A percentile compares a stretch with the other conserved stretches of the same genome.
These are phyloP conservation scores for Thera obeliscata DNA, from an alignment of 2,888 invertebrate species.

Conservation along the genomic window DNA sequence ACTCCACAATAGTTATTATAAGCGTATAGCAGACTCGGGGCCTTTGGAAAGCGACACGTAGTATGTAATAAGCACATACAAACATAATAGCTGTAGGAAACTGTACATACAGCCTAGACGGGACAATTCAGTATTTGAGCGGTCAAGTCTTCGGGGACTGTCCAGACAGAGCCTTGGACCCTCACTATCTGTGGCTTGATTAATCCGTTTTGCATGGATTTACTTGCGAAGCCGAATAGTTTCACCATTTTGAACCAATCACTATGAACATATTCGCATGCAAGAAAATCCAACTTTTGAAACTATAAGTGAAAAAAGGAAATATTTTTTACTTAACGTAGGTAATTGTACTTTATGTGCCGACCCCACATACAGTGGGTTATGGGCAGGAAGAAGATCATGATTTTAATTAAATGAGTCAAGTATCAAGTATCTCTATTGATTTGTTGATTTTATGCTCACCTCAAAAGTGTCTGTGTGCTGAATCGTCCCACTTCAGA, in stretches of 20 bases:
- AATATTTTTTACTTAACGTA: too few species aligned
- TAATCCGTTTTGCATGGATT: slow-evolving; percentile 52
- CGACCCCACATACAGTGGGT: too few species aligned
- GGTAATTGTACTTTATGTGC: too few species aligned
- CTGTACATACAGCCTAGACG: slow-evolving; percentile 18
- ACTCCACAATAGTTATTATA: too few species aligned
- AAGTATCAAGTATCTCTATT: too few species aligned
- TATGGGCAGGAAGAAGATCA: too few species aligned
- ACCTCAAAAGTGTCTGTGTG: not conserved
- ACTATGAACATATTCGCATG: too few species aligned
- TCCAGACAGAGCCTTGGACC: slow-evolving; percentile 44
- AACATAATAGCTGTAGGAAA: not conserved
- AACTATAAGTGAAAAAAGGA: too few species aligned
- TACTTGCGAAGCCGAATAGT: slow-evolving; percentile 10
- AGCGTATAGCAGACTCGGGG: too few species aligned
- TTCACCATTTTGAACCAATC: not conserved
- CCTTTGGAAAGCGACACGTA: too few species aligned
- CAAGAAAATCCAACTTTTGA: not conserved
- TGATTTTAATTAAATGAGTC: too few species aligned
- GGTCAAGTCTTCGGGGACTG: slow-evolving; percentile 46
- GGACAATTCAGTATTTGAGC: slow-evolving; percentile 45
- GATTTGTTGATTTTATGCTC: too few species aligned
- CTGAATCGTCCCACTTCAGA: slow-evolving; percentile 9
- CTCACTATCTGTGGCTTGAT: slow-evolving; percentile 42
- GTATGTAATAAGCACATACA: not conserved